Evolutionary conservation across 2,113 vertebrate genomes (phyloP).

Genomic region (Blennius ocellaris): DNA sequence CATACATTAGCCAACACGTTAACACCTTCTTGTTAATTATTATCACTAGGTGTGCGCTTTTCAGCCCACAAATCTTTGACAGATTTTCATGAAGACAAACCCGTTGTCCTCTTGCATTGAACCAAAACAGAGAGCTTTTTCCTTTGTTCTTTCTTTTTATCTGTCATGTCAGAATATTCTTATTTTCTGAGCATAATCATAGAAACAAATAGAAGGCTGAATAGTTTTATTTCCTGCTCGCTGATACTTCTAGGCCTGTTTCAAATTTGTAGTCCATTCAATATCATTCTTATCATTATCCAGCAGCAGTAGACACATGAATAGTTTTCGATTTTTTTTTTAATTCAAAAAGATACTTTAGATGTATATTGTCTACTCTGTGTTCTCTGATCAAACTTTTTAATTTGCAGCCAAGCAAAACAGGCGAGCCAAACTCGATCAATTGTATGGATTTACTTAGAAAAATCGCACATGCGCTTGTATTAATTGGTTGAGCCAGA

Average conservation of each 20-base stretch:
- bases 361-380: neutral
- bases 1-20: constrained; percentile 30
- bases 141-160: no score
- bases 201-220: neutral
- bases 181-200: no score
- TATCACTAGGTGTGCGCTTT: constrained; percentile 2
- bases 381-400: constrained; percentile 41
- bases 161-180: no score
- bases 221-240: constrained; percentile 22
- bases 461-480: neutral
- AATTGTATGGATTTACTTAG: neutral
- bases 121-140: no score
- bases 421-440: neutral
- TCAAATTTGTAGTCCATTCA: no score
- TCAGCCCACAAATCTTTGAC: no score
- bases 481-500: neutral
- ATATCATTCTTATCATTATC: no score
- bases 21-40: constrained; percentile 32
- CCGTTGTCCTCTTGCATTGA: no score
- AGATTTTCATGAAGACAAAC: no score
- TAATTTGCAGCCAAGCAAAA: neutral
- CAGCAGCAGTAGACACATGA: neutral
- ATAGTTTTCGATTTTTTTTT: neutral
- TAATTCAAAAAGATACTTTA: neutral
- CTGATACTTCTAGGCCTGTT: neutral